A percentile compares a stretch with the other conserved stretches of the same genome.
Conservation (phyloP, 2,888 invertebrate species). For the Zhengitettix transpicula region DNA sequence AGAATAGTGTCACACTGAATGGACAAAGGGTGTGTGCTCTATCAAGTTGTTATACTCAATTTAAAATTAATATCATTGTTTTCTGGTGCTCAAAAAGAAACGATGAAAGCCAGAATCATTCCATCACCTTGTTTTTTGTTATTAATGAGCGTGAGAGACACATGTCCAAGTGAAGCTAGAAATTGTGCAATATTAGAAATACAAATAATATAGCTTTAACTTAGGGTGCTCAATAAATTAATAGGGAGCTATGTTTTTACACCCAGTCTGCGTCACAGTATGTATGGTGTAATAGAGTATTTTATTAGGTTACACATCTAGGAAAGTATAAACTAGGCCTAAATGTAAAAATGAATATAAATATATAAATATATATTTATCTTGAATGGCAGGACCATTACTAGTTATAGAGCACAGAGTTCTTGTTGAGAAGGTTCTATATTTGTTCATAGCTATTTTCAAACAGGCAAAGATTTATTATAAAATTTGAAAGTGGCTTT, state of each 20-base stretch:
- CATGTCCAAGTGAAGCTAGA: conserved; percentile 8
- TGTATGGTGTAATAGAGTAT: conserved; percentile 13
- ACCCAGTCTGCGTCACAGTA: conserved; percentile 11
- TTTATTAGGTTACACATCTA: conserved; percentile 14
- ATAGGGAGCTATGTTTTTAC: conserved; percentile 15
- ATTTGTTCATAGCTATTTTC: conserved; percentile 15
- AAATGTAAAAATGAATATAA: conserved; percentile 12
- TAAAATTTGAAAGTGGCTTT: conserved; percentile 13
- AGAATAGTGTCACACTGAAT: not conserved
- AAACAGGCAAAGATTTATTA: conserved; percentile 11
- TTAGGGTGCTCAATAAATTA: conserved; percentile 16
- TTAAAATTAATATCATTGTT: not conserved
- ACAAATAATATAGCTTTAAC: conserved; percentile 14
- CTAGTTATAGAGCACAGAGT: conserved; percentile 8
- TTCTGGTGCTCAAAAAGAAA: conserved; percentile 6
- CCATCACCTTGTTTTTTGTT: conserved; percentile 6
- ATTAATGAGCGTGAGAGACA: conserved; percentile 7
- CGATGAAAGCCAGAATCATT: conserved; percentile 2
- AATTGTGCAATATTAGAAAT: conserved; percentile 16
- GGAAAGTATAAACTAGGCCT: conserved; percentile 13
- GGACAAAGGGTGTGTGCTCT: not conserved
- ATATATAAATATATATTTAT: conserved; percentile 2
- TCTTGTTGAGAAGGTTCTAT: conserved; percentile 12
- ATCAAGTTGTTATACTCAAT: not conserved
- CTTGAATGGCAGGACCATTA: conserved; percentile 14